These are phyloP conservation scores for Ardeotis arabs DNA, from an alignment of 2,113 vertebrate genomes.

Conservation along the genomic window DNA sequence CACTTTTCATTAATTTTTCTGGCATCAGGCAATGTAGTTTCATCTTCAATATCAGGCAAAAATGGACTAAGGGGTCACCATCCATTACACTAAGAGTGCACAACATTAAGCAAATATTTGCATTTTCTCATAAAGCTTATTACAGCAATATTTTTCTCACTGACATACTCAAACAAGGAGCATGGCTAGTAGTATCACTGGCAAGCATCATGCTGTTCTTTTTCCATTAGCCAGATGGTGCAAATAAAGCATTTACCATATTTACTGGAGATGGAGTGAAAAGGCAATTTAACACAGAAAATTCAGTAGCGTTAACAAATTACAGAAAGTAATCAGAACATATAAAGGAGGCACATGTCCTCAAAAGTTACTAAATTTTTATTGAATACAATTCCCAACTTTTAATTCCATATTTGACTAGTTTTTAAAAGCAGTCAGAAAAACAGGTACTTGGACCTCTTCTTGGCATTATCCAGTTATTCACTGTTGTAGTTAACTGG, in stretches of 20 bases:
- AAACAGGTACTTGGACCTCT: not conserved
- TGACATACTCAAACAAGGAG: not conserved
- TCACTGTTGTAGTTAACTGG: not conserved
- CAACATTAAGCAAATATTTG: not conserved
- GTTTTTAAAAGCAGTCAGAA: not conserved
- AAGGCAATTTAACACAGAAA: not conserved
- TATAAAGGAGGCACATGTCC: not conserved
- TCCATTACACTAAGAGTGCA: not conserved
- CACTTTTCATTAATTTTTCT: not conserved
- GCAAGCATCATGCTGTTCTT: conserved; percentile 7
- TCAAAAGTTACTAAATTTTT: not conserved
- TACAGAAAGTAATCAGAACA: not conserved
- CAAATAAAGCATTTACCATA: not conserved
- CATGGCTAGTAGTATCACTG: not conserved
- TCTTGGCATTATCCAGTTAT: not conserved
- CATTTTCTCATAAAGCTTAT: not conserved
- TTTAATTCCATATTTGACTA: not conserved
- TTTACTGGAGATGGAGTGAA: not conserved
- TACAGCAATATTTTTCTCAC: not conserved
- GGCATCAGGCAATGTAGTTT: not conserved
- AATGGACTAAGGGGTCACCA: not conserved
- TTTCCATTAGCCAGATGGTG: not conserved
- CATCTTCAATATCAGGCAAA: not conserved
- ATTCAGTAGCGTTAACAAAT: not conserved
- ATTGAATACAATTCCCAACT: not conserved